These are phyloP conservation scores for Drosophila putrida DNA, from an alignment of 2,888 invertebrate genomes.

Conservation along the genomic window DNA sequence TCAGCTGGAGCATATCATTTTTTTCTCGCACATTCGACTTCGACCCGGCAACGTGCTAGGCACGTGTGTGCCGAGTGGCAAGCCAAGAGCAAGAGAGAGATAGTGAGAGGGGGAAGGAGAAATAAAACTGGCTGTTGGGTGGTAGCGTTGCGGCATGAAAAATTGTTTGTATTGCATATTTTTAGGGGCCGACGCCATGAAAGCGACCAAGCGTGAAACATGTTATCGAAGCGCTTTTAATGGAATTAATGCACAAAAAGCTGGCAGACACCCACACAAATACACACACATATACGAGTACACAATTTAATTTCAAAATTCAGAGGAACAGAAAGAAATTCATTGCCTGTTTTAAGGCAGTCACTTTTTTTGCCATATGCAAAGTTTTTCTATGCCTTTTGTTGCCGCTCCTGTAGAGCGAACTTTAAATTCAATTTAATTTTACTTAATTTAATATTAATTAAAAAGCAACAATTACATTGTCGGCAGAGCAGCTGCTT, in stretches of 20 bases:
- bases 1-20: constrained; percentile 30
- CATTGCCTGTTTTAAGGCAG: constrained; percentile 38
- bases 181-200: constrained; percentile 64
- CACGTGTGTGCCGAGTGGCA: constrained; percentile 46
- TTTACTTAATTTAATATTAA: constrained; percentile 49
- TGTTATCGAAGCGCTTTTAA: constrained; percentile 72
- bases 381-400: constrained; percentile 22
- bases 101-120: constrained; percentile 3
- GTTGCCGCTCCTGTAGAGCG: constrained; percentile 4
- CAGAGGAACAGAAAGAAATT: constrained; percentile 18
- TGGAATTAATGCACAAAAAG: constrained; percentile 68
- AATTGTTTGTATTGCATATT: constrained; percentile 75
- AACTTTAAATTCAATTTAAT: constrained; percentile 53
- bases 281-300: constrained; percentile 14
- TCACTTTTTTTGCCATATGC: constrained; percentile 6
- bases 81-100: constrained; percentile 8
- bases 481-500: constrained; percentile 20
- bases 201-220: constrained; percentile 70
- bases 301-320: constrained; percentile 43
- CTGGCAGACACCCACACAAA: constrained; percentile 25
- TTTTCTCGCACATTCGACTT: constrained; percentile 29
- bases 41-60: constrained; percentile 39
- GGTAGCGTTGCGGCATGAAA: constrained; percentile 57
- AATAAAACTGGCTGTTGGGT: constrained; percentile 17
- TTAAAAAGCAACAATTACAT: constrained; percentile 61